Conservation (phyloP, 2,113 vertebrate species). For the Procavia capensis region DNA sequence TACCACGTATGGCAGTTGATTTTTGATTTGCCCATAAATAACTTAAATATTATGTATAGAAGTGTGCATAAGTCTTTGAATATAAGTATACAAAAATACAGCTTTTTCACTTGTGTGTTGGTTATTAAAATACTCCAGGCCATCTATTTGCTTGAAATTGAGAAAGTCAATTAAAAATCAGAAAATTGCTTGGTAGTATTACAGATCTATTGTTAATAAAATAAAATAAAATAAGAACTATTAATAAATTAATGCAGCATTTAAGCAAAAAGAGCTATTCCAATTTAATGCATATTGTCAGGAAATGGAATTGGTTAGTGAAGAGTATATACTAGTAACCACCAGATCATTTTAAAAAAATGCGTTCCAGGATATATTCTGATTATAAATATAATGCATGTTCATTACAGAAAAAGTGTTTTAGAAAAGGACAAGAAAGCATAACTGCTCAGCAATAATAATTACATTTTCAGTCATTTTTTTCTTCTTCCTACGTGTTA, state of each 20-base stretch:
- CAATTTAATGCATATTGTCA: slow-evolving; percentile 36
- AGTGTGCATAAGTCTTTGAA: not conserved
- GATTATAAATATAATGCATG: not conserved
- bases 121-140: not conserved
- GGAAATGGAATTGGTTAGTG: not conserved
- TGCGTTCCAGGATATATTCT: not conserved
- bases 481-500: not conserved
- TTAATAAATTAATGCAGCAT: not conserved
- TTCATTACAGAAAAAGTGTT: slow-evolving; percentile 6
- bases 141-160: not conserved
- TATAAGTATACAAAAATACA: not conserved
- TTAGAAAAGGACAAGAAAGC: not conserved
- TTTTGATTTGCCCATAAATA: not conserved
- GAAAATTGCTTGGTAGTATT: not conserved
- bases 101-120: not conserved
- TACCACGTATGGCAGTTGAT: not conserved
- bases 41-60: not conserved
- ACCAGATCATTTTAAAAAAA: slow-evolving; percentile 1
- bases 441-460: not conserved
- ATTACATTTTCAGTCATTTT: not conserved
- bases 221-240: not conserved
- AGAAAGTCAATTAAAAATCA: slow-evolving; percentile 24
- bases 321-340: not conserved
- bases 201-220: not conserved
- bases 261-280: not conserved